phyloP scores from a whole-genome alignment of 2,797 vertebrate genomes.

The Okamejei kenojei region DNA sequence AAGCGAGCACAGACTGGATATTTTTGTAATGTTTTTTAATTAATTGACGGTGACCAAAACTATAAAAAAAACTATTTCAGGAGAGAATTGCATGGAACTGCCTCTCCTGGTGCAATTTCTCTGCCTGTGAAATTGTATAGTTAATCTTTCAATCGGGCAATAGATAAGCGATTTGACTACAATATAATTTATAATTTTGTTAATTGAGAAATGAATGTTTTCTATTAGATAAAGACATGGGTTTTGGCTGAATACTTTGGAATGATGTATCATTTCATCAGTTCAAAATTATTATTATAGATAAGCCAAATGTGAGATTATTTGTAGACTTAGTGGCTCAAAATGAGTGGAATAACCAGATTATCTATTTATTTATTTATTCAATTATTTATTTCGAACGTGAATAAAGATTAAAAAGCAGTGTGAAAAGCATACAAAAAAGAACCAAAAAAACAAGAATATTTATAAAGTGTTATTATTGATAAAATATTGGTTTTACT shows the following conservation, averaged over 20 bases:
- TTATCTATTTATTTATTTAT: too few species aligned
- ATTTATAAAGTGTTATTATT: too few species aligned
- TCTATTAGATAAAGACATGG: neutral
- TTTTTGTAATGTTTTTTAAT: neutral
- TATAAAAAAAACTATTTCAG: neutral
- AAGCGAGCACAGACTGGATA: neutral
- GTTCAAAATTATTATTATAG: neutral
- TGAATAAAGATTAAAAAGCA: too few species aligned
- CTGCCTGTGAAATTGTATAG: neutral
- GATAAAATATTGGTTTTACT: too few species aligned
- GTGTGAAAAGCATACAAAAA: too few species aligned
- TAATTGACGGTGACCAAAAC: neutral
- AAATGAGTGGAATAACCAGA: too few species aligned
- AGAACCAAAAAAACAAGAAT: too few species aligned
- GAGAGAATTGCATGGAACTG: too few species aligned
- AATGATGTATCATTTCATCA: neutral
- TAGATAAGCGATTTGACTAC: neutral
- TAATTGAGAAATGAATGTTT: neutral
- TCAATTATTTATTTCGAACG: too few species aligned
- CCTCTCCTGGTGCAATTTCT: too few species aligned
- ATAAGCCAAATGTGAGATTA: neutral
- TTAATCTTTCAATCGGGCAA: neutral
- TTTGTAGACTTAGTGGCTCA: too few species aligned
- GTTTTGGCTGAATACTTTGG: conserved; percentile 42
- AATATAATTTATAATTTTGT: neutral